Conservation (phyloP, 2,113 vertebrate species). For the Elephas maximus region DNA sequence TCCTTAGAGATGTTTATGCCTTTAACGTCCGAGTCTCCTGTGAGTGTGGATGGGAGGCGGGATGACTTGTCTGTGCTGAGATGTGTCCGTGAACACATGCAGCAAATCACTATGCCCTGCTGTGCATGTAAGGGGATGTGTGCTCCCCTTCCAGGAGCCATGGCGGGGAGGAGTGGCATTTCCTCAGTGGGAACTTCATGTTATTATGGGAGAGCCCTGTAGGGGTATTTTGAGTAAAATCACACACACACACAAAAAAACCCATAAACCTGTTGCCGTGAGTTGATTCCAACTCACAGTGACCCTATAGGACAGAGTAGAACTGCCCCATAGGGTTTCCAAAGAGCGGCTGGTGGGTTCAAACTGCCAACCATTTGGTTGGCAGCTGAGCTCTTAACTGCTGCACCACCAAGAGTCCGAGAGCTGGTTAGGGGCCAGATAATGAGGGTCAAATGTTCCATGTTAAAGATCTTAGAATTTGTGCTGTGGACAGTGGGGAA, state of each 20-base stretch:
- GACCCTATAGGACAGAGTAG: too few species aligned
- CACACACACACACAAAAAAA: too few species aligned
- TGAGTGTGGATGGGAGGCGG: neutral
- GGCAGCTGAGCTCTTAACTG: too few species aligned
- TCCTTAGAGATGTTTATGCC: neutral
- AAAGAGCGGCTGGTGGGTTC: too few species aligned
- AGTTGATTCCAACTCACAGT: too few species aligned
- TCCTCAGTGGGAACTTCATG: neutral
- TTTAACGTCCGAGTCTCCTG: fast-evolving
- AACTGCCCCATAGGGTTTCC: too few species aligned
- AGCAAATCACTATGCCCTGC: too few species aligned
- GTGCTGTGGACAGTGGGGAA: neutral
- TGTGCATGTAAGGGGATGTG: fast-evolving
- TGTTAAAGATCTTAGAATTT: neutral
- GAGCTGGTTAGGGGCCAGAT: neutral
- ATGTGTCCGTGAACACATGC: neutral
- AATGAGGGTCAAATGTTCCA: neutral
- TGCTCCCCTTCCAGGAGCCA: neutral
- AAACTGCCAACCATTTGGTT: too few species aligned
- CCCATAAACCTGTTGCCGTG: too few species aligned
- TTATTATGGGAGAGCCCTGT: neutral
- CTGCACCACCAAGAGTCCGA: too few species aligned
- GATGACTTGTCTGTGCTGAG: fast-evolving
- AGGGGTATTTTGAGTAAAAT: neutral
- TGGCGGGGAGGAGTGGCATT: neutral